A percentile compares a stretch with the other conserved stretches of the same genome.
phyloP scores from a whole-genome alignment of 2,113 vertebrate species.

The Plecturocebus donacophilus region DNA sequence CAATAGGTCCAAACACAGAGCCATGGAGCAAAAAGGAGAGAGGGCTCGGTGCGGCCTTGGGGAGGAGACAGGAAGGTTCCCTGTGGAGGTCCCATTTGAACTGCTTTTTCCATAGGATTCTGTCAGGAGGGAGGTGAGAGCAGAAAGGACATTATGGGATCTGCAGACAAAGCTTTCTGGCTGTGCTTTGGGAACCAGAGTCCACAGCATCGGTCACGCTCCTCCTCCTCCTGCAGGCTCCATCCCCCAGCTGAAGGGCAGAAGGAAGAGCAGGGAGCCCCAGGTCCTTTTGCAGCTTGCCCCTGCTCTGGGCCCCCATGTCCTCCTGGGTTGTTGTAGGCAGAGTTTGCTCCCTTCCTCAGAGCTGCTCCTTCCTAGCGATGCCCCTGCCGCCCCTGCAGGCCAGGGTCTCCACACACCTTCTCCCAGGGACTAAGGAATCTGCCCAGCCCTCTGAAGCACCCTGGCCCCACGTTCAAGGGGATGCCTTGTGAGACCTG shows the following conservation, averaged over 20 bases:
- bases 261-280: neutral
- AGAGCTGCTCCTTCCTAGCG: neutral
- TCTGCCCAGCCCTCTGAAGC: neutral
- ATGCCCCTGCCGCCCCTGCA: fast-evolving
- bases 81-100: neutral
- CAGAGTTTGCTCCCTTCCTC: neutral
- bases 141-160: neutral
- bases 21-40: neutral
- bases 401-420: neutral
- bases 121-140: neutral
- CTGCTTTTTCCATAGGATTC: neutral
- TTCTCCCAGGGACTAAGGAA: neutral
- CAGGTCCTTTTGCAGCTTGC: neutral
- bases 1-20: neutral
- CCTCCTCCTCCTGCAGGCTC: neutral
- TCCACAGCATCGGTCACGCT: no score
- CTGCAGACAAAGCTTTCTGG: neutral
- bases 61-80: neutral
- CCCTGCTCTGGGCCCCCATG: neutral
- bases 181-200: neutral
- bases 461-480: neutral
- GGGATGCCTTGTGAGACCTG: neutral
- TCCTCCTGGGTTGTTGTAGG: neutral
- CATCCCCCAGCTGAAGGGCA: neutral
- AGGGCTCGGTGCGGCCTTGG: neutral